phyloP scores from a whole-genome alignment of 2,113 vertebrate genomes.

The Pedetes capensis region DNA sequence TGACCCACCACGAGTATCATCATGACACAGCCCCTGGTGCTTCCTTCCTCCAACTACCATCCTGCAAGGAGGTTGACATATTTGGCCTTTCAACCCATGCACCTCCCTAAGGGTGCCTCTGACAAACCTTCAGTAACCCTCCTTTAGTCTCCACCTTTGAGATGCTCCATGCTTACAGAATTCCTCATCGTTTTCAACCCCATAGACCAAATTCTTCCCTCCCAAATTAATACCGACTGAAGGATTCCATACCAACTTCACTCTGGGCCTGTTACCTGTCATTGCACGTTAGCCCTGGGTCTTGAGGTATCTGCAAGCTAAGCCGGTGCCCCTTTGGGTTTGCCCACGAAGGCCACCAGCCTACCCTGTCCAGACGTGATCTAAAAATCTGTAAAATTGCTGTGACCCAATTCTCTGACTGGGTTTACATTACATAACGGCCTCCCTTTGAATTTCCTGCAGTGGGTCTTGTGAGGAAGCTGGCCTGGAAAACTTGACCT shows the following conservation, averaged over 20 bases:
- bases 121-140: background rate
- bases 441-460: background rate
- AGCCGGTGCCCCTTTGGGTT: background rate
- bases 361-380: background rate
- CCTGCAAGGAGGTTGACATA: too few species aligned
- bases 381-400: background rate
- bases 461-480: background rate
- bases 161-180: too few species aligned
- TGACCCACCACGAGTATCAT: too few species aligned
- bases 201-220: background rate
- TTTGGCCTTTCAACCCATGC: background rate
- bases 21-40: rapidly evolving
- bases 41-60: background rate
- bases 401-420: background rate
- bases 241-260: background rate
- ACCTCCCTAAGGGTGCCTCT: background rate
- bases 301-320: background rate
- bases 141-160: background rate
- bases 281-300: background rate
- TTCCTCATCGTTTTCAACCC: background rate
- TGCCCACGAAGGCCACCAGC: background rate
- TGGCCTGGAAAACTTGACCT: background rate
- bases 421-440: background rate
- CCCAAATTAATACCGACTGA: background rate
- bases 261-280: background rate